Evolutionary conservation across 1,140 invertebrate species (phyloP).

Genomic region (Cotesia chilonis): DNA sequence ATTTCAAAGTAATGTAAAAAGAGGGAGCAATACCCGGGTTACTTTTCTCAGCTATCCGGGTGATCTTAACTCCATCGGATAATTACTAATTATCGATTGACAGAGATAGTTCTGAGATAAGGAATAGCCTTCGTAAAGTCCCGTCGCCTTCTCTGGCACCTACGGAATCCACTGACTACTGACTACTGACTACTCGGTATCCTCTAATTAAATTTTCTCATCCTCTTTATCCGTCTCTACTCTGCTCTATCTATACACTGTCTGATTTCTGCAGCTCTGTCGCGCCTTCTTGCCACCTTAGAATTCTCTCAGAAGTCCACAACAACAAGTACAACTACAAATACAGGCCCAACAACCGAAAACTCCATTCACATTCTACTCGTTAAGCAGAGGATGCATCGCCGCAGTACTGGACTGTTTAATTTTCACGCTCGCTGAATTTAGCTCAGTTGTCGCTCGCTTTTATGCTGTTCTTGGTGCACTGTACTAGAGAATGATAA

Average conservation of each 20-base stretch:
- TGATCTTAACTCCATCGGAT: neutral
- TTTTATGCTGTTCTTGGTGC: too few species aligned
- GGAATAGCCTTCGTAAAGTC: neutral
- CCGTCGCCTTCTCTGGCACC: neutral
- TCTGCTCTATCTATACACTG: too few species aligned
- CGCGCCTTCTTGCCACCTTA: neutral
- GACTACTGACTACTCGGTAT: slow-evolving; percentile 15
- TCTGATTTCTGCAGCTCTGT: neutral
- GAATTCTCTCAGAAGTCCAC: slow-evolving; percentile 34
- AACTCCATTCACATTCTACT: slow-evolving; percentile 1
- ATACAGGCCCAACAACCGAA: neutral
- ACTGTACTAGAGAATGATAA: neutral
- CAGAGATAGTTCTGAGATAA: slow-evolving; percentile 29
- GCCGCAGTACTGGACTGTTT: slow-evolving; percentile 25
- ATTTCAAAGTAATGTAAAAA: neutral
- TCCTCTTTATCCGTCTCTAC: slow-evolving; percentile 3
- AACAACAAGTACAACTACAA: neutral
- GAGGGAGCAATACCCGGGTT: neutral
- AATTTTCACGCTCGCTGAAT: slow-evolving; percentile 34
- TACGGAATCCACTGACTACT: slow-evolving; percentile 4
- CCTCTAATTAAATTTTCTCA: slow-evolving; percentile 37
- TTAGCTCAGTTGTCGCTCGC: neutral
- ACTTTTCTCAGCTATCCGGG: slow-evolving; percentile 1
- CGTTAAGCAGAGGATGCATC: slow-evolving; percentile 28
- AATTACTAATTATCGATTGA: slow-evolving; percentile 39